These are phyloP conservation scores for Thymelicus acteon DNA, from an alignment of 2,888 invertebrate genomes.

Conservation along the genomic window DNA sequence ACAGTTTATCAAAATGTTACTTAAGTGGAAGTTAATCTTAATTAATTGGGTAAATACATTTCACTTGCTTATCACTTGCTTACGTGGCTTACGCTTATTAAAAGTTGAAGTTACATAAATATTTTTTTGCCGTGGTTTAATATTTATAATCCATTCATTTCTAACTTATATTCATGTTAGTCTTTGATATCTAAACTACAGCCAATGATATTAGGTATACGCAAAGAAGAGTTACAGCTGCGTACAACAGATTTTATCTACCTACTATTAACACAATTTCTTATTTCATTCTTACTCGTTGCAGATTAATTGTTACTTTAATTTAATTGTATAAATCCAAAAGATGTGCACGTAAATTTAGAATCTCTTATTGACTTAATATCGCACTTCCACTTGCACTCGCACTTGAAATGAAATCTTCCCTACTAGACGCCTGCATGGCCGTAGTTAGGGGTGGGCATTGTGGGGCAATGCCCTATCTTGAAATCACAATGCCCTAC, in stretches of 20 bases:
- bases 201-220: background rate
- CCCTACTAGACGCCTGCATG: too few species aligned
- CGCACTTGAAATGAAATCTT: constrained; percentile 77
- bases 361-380: constrained; percentile 69
- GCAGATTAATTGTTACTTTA: constrained; percentile 80
- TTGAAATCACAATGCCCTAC: too few species aligned
- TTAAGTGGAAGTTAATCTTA: constrained; percentile 75
- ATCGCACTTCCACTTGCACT: constrained; percentile 58
- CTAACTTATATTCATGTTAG: too few species aligned
- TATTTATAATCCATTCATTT: background rate
- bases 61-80: background rate
- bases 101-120: too few species aligned
- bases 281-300: constrained; percentile 36
- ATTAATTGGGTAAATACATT: constrained; percentile 70
- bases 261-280: too few species aligned
- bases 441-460: too few species aligned
- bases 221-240: background rate
- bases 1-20: constrained; percentile 59
- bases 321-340: constrained; percentile 57
- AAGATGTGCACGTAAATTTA: constrained; percentile 49
- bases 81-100: too few species aligned
- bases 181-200: background rate
- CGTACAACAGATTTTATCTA: background rate
- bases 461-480: too few species aligned
- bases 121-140: too few species aligned